These are phyloP conservation scores for Seladonia tumulorum DNA, from an alignment of 2,888 invertebrate genomes.

Conservation along the genomic window DNA sequence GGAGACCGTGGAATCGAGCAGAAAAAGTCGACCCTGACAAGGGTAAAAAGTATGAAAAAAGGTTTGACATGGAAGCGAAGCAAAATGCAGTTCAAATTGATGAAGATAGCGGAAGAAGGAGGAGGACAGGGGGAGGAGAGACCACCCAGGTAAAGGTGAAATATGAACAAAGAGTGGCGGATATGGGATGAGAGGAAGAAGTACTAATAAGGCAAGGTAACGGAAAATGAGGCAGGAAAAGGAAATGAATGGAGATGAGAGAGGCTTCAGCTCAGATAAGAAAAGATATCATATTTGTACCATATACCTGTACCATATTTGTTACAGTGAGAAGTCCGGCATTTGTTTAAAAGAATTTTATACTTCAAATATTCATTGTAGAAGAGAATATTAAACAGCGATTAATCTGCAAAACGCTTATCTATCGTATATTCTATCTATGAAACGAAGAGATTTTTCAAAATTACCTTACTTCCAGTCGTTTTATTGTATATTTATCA, in stretches of 20 bases:
- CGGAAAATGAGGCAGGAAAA: background rate
- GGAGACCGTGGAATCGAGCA: background rate
- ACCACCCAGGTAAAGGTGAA: background rate
- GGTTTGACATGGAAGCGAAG: conserved; percentile 1
- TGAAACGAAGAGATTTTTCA: background rate
- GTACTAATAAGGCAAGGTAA: conserved; percentile 8
- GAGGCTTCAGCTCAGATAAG: background rate
- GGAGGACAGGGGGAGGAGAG: background rate
- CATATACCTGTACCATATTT: background rate
- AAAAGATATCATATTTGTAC: background rate
- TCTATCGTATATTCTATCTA: background rate
- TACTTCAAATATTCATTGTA: background rate
- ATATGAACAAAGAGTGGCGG: conserved; percentile 4
- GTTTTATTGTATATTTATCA: background rate
- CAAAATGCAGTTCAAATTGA: conserved; percentile 13
- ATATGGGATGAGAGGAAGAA: background rate
- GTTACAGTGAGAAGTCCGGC: background rate
- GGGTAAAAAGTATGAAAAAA: conserved; percentile 2
- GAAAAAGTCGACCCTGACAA: background rate
- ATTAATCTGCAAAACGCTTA: background rate
- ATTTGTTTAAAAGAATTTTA: background rate
- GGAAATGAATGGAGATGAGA: background rate
- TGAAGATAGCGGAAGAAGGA: conserved; percentile 6
- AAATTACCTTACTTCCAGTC: background rate
- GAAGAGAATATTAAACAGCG: background rate